Base-by-base conservation (phyloP, 2,888 invertebrate species). In the Megamerina dolium region DNA sequence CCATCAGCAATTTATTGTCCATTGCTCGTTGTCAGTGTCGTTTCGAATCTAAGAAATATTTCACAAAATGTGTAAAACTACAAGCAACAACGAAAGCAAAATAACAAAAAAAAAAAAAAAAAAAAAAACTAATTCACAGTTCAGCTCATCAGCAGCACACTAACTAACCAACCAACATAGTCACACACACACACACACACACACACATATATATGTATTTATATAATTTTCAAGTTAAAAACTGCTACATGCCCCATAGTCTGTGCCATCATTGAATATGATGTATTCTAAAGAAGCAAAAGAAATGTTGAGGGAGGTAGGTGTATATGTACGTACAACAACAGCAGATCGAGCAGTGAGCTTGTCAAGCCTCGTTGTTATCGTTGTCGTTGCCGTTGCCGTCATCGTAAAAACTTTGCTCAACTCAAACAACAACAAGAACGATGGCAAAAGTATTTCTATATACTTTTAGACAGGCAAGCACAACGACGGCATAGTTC, bases 131-230 rank as follows among this genome's bases (percentile, higher is more conserved):
- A 36, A 23, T 36, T 36, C 12, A 8, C 27, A 17, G 18, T 37
- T 27, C 27, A 16, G 19, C 5, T 17, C 18, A n/a, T n/a, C n/a
- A n/a, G n/a, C 37, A n/a, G 36, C 27, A 13, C 16, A 16, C 14
- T 30, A 21, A 21, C n/a, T 18, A 33, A 34, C 37, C 27, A 37
- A 18, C 29, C 17, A 37, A 27, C 19, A 29, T 30, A 14, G 16
- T 27, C n/a, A 5, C 10, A 14, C 6, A n/a, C 13, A 30, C 30
- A 29, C 6, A 31, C 39, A 30, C 30, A 20, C 19, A 37, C 12
- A 21, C 26, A 16, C 4, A 37, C 14, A 5, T 37, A 12, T 5
- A 17, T 18, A 37, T 37, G 14, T n/a, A 31, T 16, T 9, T 3
- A 26, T 18, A 3, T 4, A 5, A 23, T n/a, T 19, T 12, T n/a